These are phyloP conservation scores for Cathartes aura DNA, from an alignment of 2,113 vertebrate genomes.

Conservation along the genomic window DNA sequence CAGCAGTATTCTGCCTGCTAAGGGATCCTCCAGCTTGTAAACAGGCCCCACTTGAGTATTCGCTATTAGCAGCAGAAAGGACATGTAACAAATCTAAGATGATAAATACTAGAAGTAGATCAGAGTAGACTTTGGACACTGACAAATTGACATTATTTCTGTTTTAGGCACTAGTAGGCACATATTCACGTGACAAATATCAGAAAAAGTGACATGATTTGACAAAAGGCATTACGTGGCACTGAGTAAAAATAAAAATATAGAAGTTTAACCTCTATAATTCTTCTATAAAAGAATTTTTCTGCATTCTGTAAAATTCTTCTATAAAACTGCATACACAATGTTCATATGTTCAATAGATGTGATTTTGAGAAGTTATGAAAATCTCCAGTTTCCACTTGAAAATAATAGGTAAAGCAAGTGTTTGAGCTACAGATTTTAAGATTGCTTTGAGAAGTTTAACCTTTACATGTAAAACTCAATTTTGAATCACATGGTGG, in stretches of 20 bases:
- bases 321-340: background rate
- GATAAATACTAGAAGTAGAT: background rate
- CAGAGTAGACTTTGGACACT: background rate
- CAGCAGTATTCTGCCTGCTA: background rate
- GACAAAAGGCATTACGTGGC: background rate
- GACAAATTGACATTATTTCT: background rate
- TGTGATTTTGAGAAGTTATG: background rate
- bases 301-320: no score
- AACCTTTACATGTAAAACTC: background rate
- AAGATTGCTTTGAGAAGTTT: background rate
- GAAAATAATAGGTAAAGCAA: background rate
- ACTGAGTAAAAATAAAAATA: background rate
- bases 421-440: background rate
- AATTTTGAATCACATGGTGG: background rate
- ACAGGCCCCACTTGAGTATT: background rate
- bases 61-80: background rate
- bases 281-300: no score
- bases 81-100: background rate
- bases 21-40: background rate
- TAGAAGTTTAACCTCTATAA: background rate
- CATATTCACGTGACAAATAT: background rate
- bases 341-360: background rate
- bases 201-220: background rate
- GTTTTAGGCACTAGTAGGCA: background rate
- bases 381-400: background rate